phyloP scores from a whole-genome alignment of 2,113 vertebrate species.

The Ardeotis arabs region DNA sequence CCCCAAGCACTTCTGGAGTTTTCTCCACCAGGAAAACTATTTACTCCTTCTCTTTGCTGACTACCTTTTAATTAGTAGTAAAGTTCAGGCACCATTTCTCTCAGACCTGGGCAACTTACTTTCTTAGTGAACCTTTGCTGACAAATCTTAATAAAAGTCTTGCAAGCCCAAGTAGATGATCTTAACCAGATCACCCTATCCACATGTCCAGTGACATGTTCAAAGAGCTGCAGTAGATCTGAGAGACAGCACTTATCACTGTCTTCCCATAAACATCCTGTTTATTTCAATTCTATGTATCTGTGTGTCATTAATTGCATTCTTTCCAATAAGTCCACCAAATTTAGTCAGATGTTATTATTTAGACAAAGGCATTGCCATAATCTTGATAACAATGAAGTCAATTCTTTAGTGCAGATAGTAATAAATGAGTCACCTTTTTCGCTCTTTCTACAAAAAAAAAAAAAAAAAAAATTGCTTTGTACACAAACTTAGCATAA shows the following conservation, averaged over 20 bases:
- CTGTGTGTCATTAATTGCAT: background rate
- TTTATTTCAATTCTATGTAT: background rate
- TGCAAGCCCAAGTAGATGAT: background rate
- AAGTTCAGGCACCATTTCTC: background rate
- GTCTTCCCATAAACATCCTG: background rate
- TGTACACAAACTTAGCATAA: background rate
- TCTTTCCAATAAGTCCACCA: background rate
- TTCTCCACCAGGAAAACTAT: background rate
- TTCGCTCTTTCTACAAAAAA: background rate
- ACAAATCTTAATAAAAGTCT: background rate
- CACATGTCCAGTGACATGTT: background rate
- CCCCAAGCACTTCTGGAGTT: background rate
- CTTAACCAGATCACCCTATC: background rate
- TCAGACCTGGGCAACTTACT: background rate
- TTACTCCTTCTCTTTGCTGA: background rate
- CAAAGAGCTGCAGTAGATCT: background rate
- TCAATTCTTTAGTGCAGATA: background rate
- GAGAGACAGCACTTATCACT: background rate
- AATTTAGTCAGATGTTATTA: background rate
- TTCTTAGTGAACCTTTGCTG: background rate
- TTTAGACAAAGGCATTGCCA: background rate
- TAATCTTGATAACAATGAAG: background rate
- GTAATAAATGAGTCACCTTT: background rate
- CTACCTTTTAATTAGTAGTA: background rate
- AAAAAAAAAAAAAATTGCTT: background rate